phyloP scores from a whole-genome alignment of 2,888 invertebrate genomes.

The Cheiracanthium punctorium region DNA sequence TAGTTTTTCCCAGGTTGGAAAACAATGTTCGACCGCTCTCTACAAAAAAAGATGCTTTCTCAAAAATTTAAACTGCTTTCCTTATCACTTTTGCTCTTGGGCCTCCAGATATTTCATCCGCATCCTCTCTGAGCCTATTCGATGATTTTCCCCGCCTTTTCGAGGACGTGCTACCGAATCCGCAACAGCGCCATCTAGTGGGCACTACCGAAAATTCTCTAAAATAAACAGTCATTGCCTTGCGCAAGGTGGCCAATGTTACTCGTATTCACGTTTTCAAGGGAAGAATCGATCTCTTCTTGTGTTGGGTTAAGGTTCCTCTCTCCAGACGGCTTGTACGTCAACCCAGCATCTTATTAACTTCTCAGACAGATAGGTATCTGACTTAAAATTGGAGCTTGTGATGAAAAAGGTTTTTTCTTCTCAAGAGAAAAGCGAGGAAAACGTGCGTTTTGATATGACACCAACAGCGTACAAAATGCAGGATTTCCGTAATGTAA shows the following conservation, averaged over 20 bases:
- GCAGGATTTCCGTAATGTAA: too few relatives aligned
- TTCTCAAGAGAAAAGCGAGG: too few relatives aligned
- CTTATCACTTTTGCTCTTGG: conserved; percentile 41
- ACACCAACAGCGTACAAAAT: too few relatives aligned
- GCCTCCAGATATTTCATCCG: conserved; percentile 49
- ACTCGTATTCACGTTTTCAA: too few relatives aligned
- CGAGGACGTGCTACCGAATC: not conserved
- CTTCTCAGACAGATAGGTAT: too few relatives aligned
- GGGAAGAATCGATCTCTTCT: not conserved
- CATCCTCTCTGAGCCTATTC: conserved; percentile 22
- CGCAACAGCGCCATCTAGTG: conserved; percentile 46
- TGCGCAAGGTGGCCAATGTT: too few relatives aligned
- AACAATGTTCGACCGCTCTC: not conserved
- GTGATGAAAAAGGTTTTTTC: too few relatives aligned
- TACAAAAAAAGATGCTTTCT: not conserved
- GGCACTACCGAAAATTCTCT: not conserved
- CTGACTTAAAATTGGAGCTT: too few relatives aligned
- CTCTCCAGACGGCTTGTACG: too few relatives aligned
- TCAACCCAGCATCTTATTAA: too few relatives aligned
- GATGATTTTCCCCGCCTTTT: conserved; percentile 53
- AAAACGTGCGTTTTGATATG: too few relatives aligned
- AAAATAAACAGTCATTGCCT: not conserved
- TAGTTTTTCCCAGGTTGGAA: conserved; percentile 59
- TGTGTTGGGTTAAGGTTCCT: too few relatives aligned
- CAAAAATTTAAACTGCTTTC: not conserved